A percentile compares a stretch with the other conserved stretches of the same genome.
Conservation (phyloP, 2,888 invertebrate genomes). For the Pseudolycoriella hygida region DNA sequence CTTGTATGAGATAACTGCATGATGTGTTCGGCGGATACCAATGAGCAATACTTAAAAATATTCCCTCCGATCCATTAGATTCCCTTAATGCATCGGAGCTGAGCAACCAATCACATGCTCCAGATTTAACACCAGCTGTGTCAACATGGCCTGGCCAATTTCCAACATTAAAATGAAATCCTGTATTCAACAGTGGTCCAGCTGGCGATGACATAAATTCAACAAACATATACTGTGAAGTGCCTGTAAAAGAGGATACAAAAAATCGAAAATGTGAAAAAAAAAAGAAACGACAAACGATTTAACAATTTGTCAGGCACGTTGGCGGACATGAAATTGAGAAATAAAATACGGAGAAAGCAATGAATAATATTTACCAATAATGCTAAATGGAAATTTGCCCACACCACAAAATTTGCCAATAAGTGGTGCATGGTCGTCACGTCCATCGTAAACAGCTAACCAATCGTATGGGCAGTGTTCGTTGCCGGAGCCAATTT, state of each 20-base stretch:
- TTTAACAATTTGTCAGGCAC: no score
- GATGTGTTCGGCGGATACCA: conserved; percentile 91
- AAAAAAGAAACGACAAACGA: conserved; percentile 6
- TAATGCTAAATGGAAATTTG: conserved; percentile 85
- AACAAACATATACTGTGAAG: conserved; percentile 73
- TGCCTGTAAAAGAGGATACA: conserved; percentile 30
- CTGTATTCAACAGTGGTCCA: conserved; percentile 77
- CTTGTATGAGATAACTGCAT: conserved; percentile 79
- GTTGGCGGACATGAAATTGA: no score
- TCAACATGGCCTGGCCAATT: conserved; percentile 89
- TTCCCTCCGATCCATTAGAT: conserved; percentile 69
- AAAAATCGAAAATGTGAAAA: background rate
- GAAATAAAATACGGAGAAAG: no score
- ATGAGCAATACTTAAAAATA: conserved; percentile 79
- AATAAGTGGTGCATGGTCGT: conserved; percentile 71
- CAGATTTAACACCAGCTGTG: conserved; percentile 69
- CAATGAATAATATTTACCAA: conserved; percentile 35
- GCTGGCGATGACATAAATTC: conserved; percentile 81
- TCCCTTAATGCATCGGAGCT: conserved; percentile 63
- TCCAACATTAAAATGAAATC: conserved; percentile 88
- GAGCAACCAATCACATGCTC: conserved; percentile 76
- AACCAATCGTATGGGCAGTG: conserved; percentile 85
- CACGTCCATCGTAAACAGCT: conserved; percentile 76
- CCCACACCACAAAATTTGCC: conserved; percentile 88
- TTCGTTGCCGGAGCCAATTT: conserved; percentile 71